These are phyloP conservation scores for Protobothrops mucrosquamatus DNA, from an alignment of 2,113 vertebrate species.

Conservation along the genomic window DNA sequence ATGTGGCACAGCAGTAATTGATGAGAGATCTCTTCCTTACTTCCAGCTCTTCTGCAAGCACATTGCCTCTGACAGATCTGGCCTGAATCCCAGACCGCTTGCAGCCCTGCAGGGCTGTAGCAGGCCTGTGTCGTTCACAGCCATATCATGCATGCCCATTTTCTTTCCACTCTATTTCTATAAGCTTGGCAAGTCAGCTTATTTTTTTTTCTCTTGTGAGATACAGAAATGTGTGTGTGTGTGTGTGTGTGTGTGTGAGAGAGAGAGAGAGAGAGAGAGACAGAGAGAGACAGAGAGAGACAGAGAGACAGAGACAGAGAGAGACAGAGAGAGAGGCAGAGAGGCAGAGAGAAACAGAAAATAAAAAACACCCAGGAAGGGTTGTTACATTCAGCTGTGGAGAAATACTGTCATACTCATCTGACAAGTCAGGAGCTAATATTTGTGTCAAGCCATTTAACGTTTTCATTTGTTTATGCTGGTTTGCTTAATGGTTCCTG, in stretches of 20 bases:
- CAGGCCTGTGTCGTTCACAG: fast-evolving
- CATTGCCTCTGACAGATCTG: conserved; percentile 1
- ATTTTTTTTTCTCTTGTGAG: conserved; percentile 8
- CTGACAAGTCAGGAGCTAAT: not conserved
- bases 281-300: not conserved
- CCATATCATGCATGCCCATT: not conserved
- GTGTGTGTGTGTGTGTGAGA: not conserved
- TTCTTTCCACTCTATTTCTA: not conserved
- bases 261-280: not conserved
- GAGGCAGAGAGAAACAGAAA: not conserved
- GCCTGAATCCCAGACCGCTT: not conserved
- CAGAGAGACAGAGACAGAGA: not conserved
- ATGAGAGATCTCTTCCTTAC: conserved; percentile 51
- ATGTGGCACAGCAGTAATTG: conserved; percentile 65
- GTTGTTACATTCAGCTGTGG: not conserved
- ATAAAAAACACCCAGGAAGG: not conserved
- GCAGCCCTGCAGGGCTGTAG: fast-evolving
- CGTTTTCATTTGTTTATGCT: not conserved
- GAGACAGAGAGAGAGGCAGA: too few relatives aligned
- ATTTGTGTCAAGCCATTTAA: conserved; percentile 16
- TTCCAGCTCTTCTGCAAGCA: not conserved
- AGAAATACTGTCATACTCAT: not conserved
- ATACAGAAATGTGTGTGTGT: not conserved
- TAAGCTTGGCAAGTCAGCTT: not conserved
- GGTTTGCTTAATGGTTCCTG: not conserved